Evolutionary conservation across 2,888 invertebrate species (phyloP), one percentile per base, ranked within the genome.

Genomic region (Acanthosepion lycidas): DNA sequence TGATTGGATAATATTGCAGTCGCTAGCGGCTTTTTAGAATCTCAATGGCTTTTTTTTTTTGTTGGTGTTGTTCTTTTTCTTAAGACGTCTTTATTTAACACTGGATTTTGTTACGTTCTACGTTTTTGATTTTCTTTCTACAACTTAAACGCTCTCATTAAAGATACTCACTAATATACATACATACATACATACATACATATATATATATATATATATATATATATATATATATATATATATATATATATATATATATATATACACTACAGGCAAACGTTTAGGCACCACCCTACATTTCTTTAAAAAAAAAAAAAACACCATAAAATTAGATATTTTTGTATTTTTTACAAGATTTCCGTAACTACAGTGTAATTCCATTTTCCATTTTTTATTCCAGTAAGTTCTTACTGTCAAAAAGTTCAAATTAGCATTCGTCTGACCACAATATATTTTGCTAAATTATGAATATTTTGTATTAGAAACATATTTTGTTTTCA

Each of bases 1-100:
- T n/a, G 78, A 78, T n/a, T 78, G 78, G 78, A 78, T 78, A 78
- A 78, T 78, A n/a, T 78, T 78, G 33, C 78, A 78, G 78, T 78
- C 78, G 78, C 78, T 78, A 18, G n/a, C 78, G n/a, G 78, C 78
- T 78, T 78, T 78, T 78, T 78, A 78, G 78, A n/a, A 33, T 33
- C n/a, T 78, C 78, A 33, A 18, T 78, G 78, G 15, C n/a, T 33
- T n/a, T 78, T 78, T 78, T 78, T 78, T 9, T 78, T 78, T 33
- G 28, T 78, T n/a, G n/a, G n/a, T n/a, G n/a, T 78, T n/a, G 3
- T 33, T 33, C 33, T 33, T 33, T 4, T 12, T n/a, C 78, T n/a
- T 78, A 78, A 78, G n/a, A n/a, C n/a, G 8, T n/a, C n/a, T 12
- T 33, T 33, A 15, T 59, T 59, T 59, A 78, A 33, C 78, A 15